These are phyloP conservation scores for Hermetia illucens DNA, from an alignment of 1,140 invertebrate species.

Conservation along the genomic window DNA sequence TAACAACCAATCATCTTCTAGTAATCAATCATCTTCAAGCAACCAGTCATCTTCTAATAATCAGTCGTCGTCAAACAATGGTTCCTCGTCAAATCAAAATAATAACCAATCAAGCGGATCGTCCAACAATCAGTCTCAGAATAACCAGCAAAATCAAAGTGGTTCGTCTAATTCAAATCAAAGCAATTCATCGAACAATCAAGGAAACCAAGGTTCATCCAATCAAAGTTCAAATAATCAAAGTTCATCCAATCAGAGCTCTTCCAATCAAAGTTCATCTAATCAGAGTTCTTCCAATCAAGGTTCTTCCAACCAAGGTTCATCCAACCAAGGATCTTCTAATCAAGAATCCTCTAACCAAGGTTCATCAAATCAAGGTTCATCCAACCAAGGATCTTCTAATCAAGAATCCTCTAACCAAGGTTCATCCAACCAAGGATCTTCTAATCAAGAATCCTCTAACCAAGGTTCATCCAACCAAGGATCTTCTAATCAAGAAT, in stretches of 20 bases:
- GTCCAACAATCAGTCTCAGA: conserved; percentile 10
- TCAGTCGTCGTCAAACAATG: too few relatives aligned
- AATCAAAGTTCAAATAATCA: conserved; percentile 4
- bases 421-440: conserved; percentile 4
- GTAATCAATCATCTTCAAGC: neutral
- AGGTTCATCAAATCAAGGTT: neutral
- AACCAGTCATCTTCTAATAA: neutral
- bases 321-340: conserved; percentile 2
- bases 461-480: conserved; percentile 1
- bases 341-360: neutral
- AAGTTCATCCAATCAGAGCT: neutral
- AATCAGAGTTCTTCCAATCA: neutral
- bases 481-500: neutral
- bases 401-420: conserved; percentile 2
- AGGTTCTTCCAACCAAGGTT: conserved; percentile 4
- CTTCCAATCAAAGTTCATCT: neutral
- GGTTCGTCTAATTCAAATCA: conserved; percentile 1
- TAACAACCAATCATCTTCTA: neutral
- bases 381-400: neutral
- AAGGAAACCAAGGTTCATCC: neutral
- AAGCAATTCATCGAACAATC: conserved; percentile 4
- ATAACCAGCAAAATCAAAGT: conserved; percentile 3
- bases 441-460: conserved; percentile 2
- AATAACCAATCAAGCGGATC: conserved; percentile 10
- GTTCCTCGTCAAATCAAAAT: conserved; percentile 3